Evolutionary conservation across 2,113 vertebrate species (phyloP).

Genomic region (Sturnira hondurensis): DNA sequence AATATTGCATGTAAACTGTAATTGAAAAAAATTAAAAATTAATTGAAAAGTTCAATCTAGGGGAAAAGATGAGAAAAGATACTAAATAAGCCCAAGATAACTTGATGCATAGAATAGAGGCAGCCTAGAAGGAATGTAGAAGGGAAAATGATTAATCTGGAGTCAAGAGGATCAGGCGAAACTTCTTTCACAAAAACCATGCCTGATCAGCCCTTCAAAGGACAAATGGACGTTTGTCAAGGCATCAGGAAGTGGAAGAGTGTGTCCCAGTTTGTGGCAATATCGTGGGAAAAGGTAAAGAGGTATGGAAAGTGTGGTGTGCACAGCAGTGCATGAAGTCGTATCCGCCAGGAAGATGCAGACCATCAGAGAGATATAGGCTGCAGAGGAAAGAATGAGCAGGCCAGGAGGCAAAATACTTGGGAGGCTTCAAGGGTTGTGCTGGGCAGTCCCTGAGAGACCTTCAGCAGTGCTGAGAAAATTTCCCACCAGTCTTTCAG

Average conservation of each 20-base stretch:
- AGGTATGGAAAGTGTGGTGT: neutral
- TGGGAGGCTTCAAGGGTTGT: neutral
- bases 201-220: neutral
- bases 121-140: neutral
- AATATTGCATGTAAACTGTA: neutral
- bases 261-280: neutral
- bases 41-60: neutral
- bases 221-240: neutral
- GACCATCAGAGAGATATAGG: neutral
- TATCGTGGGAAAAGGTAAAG: neutral
- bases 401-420: neutral
- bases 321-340: neutral
- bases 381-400: neutral
- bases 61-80: neutral
- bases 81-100: neutral
- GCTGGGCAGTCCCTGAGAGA: too few relatives aligned
- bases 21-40: neutral
- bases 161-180: neutral
- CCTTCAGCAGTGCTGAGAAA: neutral
- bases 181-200: neutral
- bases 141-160: neutral
- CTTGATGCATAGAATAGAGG: neutral
- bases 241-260: neutral
- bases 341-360: neutral
- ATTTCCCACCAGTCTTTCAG: neutral